Conservation (phyloP, 2,113 vertebrate genomes). For the Hyperoodon ampullatus region DNA sequence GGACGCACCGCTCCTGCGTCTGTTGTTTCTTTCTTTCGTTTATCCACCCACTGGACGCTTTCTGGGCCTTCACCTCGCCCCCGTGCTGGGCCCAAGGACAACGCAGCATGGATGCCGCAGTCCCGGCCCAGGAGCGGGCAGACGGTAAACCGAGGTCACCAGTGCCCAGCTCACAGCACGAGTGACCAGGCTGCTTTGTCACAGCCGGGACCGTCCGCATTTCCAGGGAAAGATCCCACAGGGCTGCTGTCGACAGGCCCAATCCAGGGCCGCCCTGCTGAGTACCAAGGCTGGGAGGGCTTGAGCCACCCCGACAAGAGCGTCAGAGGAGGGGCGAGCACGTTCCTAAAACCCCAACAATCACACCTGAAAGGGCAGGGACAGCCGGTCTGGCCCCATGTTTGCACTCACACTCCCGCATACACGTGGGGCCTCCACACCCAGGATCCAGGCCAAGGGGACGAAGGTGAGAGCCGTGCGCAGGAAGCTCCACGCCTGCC, state of each 20-base stretch:
- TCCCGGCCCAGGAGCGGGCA: background rate
- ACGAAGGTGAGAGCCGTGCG: too few species aligned
- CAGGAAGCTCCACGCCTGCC: too few species aligned
- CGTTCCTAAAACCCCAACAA: background rate
- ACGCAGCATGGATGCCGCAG: rapidly evolving
- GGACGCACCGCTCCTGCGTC: rapidly evolving
- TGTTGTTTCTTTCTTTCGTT: too few species aligned
- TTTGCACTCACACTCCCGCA: background rate
- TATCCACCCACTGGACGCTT: background rate
- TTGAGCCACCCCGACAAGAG: too few species aligned
- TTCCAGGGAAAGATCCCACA: background rate
- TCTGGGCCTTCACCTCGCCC: too few species aligned
- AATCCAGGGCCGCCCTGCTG: background rate
- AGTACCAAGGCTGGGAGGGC: background rate
- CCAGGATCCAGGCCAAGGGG: too few species aligned
- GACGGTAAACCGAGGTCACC: background rate
- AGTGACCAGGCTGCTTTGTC: background rate
- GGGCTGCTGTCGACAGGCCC: background rate
- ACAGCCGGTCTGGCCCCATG: background rate
- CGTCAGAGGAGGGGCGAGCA: background rate
- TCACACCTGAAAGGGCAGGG: background rate
- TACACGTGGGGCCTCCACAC: background rate
- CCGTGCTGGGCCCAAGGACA: background rate
- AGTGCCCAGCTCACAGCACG: background rate
- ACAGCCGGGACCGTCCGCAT: rapidly evolving